These are phyloP conservation scores for Tachina lurida DNA, from an alignment of 2,888 invertebrate genomes.

Conservation along the genomic window DNA sequence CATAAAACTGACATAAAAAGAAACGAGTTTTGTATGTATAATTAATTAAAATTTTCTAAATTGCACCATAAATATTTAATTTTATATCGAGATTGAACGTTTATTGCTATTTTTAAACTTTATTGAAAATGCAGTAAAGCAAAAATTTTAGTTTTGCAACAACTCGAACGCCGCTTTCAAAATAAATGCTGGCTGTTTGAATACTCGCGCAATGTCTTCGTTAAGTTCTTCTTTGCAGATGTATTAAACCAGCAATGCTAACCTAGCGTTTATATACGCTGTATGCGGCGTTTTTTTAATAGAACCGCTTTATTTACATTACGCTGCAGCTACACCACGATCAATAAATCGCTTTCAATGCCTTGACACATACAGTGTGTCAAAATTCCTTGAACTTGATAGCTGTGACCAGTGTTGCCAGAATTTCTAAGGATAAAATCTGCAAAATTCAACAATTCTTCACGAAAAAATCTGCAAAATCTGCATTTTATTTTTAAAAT, in stretches of 20 bases:
- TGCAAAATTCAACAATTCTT: too few relatives aligned
- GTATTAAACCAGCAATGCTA: neutral
- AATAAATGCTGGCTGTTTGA: slow-evolving; percentile 74
- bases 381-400: too few relatives aligned
- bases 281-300: too few relatives aligned
- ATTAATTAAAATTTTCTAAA: slow-evolving; percentile 30
- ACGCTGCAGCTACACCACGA: too few relatives aligned
- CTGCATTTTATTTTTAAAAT: too few relatives aligned
- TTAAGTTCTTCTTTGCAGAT: slow-evolving; percentile 60
- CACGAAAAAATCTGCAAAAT: too few relatives aligned
- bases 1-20: slow-evolving; percentile 53
- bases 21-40: slow-evolving; percentile 33
- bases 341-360: too few relatives aligned
- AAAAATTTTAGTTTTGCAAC: slow-evolving; percentile 60
- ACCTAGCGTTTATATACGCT: too few relatives aligned
- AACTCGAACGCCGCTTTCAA: slow-evolving; percentile 78
- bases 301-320: too few relatives aligned
- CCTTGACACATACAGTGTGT: too few relatives aligned
- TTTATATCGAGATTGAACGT: neutral
- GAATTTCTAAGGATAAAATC: too few relatives aligned
- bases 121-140: slow-evolving; percentile 1
- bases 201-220: slow-evolving; percentile 67
- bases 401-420: too few relatives aligned
- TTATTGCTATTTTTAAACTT: neutral
- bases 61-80: slow-evolving; percentile 53